A percentile compares a stretch with the other conserved stretches of the same genome.
These are phyloP conservation scores for Mesopsocus fuscifrons DNA, from an alignment of 2,888 invertebrate species.

Conservation along the genomic window DNA sequence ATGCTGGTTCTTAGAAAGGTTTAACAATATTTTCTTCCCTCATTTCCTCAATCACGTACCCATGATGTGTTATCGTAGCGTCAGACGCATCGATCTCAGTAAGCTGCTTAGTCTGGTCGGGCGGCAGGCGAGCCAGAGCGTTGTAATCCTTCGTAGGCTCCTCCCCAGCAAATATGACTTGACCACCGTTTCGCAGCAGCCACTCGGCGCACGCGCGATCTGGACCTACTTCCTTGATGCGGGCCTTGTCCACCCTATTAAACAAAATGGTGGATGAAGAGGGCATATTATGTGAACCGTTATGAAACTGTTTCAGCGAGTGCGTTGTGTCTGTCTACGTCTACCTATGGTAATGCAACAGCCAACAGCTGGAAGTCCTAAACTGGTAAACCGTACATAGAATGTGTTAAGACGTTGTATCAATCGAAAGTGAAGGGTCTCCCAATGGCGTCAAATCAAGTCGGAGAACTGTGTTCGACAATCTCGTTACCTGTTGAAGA, in stretches of 20 bases:
- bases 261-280: too few relatives aligned
- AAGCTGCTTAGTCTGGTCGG: background rate
- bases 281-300: too few relatives aligned
- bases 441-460: too few relatives aligned
- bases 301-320: too few relatives aligned
- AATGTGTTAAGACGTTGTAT: too few relatives aligned
- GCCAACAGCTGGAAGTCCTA: too few relatives aligned
- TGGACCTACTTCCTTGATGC: slow-evolving; percentile 56
- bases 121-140: background rate
- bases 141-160: slow-evolving; percentile 14
- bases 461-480: too few relatives aligned
- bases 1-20: background rate
- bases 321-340: too few relatives aligned
- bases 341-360: too few relatives aligned
- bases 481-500: too few relatives aligned
- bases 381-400: too few relatives aligned
- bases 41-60: background rate
- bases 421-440: too few relatives aligned
- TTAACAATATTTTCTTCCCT: background rate
- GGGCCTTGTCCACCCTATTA: slow-evolving; percentile 22
- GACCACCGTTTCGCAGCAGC: slow-evolving; percentile 79
- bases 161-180: slow-evolving; percentile 45
- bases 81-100: background rate
- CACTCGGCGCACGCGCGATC: slow-evolving; percentile 90
- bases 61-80: background rate